Conservation (phyloP, 2,888 invertebrate species). For the Platynereis dumerilii region DNA sequence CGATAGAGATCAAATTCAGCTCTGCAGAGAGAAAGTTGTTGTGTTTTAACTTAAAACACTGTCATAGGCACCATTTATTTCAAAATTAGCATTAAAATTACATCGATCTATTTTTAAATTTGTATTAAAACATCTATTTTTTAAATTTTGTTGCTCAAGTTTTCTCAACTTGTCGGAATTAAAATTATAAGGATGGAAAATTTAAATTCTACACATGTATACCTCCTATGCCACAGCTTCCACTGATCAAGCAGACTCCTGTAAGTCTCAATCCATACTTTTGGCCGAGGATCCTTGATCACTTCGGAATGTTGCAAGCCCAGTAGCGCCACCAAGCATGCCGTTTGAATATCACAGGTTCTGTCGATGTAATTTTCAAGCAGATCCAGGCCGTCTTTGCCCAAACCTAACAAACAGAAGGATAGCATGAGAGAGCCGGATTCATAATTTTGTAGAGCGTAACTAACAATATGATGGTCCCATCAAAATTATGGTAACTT, state of each 20-base stretch:
- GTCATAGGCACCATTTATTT: neutral
- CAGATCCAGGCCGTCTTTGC: slow-evolving; percentile 69
- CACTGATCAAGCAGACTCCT: slow-evolving; percentile 84
- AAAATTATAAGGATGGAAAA: too few species aligned
- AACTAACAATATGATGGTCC: too few species aligned
- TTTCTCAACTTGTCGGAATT: neutral
- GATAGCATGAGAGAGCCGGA: too few species aligned
- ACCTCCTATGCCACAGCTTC: slow-evolving; percentile 77
- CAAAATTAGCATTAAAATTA: too few species aligned
- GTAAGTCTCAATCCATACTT: slow-evolving; percentile 73
- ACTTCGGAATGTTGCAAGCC: slow-evolving; percentile 75
- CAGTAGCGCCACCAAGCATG: slow-evolving; percentile 71
- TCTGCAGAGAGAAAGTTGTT: slow-evolving; percentile 63
- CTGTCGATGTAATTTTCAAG: slow-evolving; percentile 86
- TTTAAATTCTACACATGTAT: slow-evolving; percentile 9
- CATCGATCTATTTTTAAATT: too few species aligned
- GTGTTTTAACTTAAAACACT: too few species aligned
- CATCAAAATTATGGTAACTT: too few species aligned
- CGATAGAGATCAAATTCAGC: slow-evolving; percentile 87
- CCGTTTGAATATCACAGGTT: slow-evolving; percentile 90
- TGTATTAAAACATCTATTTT: neutral
- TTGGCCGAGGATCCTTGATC: slow-evolving; percentile 66
- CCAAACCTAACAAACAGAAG: slow-evolving; percentile 47
- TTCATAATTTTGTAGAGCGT: too few species aligned
- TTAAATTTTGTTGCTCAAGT: neutral